phyloP scores from a whole-genome alignment of 1,140 invertebrate genomes.

The Augochlora pura region DNA sequence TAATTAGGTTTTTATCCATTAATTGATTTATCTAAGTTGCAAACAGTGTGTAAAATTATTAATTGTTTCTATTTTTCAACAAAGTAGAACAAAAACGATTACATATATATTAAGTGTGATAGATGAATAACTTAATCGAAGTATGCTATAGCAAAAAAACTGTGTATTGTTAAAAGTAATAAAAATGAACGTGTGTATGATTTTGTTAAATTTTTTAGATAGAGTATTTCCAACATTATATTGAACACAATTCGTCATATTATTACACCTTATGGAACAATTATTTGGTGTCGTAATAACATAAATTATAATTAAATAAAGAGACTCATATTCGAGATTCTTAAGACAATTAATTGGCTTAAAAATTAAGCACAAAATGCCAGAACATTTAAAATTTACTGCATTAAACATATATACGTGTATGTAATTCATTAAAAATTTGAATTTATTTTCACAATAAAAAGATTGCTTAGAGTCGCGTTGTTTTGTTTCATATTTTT shows the following conservation, averaged over 20 bases:
- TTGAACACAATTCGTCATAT: background rate
- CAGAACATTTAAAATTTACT: conserved; percentile 56
- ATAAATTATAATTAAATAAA: background rate
- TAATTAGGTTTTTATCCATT: background rate
- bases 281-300: background rate
- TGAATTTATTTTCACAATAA: background rate
- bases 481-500: conserved; percentile 12
- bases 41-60: background rate
- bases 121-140: conserved; percentile 13
- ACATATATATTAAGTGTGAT: background rate
- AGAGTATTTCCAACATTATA: background rate
- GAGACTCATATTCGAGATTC: background rate
- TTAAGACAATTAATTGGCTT: background rate
- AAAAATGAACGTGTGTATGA: background rate
- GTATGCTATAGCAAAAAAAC: background rate
- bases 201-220: conserved; percentile 6
- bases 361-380: conserved; percentile 54
- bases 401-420: conserved; percentile 55
- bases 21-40: background rate
- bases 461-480: background rate
- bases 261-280: background rate
- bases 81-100: conserved; percentile 6
- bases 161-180: background rate
- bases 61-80: conserved; percentile 3
- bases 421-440: conserved; percentile 40